Base-by-base conservation (phyloP, 1,140 invertebrate genomes). In the Rhizoglyphus robini region DNA sequence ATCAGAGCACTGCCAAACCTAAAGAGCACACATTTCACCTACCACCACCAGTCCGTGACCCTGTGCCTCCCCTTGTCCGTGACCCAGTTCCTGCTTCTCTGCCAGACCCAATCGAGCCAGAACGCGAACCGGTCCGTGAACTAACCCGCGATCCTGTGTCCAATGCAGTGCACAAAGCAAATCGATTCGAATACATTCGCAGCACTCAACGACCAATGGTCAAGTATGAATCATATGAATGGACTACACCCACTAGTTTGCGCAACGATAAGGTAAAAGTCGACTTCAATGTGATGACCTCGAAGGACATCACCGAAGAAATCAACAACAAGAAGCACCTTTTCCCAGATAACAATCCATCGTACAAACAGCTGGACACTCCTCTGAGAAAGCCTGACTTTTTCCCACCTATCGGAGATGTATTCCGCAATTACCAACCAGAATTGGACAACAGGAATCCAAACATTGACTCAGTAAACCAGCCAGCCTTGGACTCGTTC, bases 331-430 rank as follows among this genome's bases (percentile, higher is more conserved):
- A 60, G 27, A 60, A 60, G 29, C 58, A 60, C 29, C 4, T 59
- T 4, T 59, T 60, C 29, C 1, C 15, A 27, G 8, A 60, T 49
- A 38, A 38, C 31, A 4, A 46, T 29, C 2, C 31, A 29, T 29
- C 15, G 13, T 2, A 34, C 25, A 8, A 8, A 34, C 29, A 18
- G 15, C 2, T 15, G 3, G 15, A 2, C 13, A 20, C 58, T 15
- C 29, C 32, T 27, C 29, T 34, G 27, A 15, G 30, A 20, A 13
- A 34, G 15, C 15, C 5, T 8, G n/a, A 32, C 29, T 60, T 60
- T 27, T 60, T 60, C 30, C 58, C 58, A 46, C 58, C 58, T 3
- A 60, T 60, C 30, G 58, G 58, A 15, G 58, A 60, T 46, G 58
- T 60, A 2, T 60, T 60, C 29, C 15, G 27, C 13, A 41, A 60